These are phyloP conservation scores for Falco rusticolus DNA, from an alignment of 2,797 vertebrate species.

Conservation along the genomic window DNA sequence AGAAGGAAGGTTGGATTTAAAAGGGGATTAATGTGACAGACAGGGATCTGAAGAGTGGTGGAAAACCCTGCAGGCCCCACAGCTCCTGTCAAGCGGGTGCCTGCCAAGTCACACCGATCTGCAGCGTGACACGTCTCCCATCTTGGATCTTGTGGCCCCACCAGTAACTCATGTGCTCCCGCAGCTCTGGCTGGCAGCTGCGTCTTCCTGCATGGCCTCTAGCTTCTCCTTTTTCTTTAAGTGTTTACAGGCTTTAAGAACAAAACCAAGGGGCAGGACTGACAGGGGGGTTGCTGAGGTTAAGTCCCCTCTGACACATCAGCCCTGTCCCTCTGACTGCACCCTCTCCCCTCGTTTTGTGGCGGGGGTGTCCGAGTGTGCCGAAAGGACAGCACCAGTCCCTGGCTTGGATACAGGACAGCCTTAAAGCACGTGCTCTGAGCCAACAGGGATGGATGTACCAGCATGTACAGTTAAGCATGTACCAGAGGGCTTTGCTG, in stretches of 20 bases:
- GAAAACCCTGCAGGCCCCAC: not conserved
- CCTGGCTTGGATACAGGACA: not conserved
- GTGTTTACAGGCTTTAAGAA: slow-evolving; percentile 1
- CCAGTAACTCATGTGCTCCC: not conserved
- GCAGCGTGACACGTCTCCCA: not conserved
- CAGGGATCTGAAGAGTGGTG: not conserved
- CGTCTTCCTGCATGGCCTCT: not conserved
- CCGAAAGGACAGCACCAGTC: not conserved
- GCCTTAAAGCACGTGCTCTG: not conserved
- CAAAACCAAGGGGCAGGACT: not conserved
- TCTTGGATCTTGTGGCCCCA: not conserved
- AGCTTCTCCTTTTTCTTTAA: not conserved
- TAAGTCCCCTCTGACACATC: not conserved
- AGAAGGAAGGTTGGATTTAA: slow-evolving; percentile 4
- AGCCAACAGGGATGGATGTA: not conserved
- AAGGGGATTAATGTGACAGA: slow-evolving; percentile 14
- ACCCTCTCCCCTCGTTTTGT: not conserved
- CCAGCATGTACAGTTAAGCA: not conserved
- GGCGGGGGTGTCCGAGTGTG: not conserved
- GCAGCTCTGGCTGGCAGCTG: not conserved
- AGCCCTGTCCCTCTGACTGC: not conserved
- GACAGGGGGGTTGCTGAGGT: not conserved
- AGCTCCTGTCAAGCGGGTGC: not conserved
- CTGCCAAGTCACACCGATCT: slow-evolving; percentile 15
- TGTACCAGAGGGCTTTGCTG: not conserved